Evolutionary conservation across 2,888 invertebrate species (phyloP).

Genomic region (Anarsia innoxiella): DNA sequence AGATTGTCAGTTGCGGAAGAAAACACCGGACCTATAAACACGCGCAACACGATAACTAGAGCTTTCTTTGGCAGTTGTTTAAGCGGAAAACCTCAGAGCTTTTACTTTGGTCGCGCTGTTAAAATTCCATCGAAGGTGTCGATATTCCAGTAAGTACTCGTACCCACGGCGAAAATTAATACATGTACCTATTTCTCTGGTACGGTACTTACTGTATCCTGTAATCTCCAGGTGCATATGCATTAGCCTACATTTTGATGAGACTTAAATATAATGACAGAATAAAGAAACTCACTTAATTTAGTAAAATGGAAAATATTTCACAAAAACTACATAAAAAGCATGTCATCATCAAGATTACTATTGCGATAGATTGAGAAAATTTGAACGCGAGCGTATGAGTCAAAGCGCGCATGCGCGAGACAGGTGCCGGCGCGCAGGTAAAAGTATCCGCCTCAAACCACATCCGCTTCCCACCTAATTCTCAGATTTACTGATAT

Average conservation of each 20-base stretch:
- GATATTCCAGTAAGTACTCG: neutral
- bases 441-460: constrained; percentile 52
- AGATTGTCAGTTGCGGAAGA: constrained; percentile 69
- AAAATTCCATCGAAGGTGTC: neutral
- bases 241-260: no score
- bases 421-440: constrained; percentile 34
- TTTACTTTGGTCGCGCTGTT: constrained; percentile 4
- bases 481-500: constrained; percentile 15
- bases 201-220: no score
- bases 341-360: no score
- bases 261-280: no score
- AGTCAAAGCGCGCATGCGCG: constrained; percentile 21
- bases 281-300: no score
- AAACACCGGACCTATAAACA: constrained; percentile 63
- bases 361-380: constrained; percentile 27
- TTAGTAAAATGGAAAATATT: no score
- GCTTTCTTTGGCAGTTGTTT: constrained; percentile 44
- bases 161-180: no score
- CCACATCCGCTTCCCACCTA: constrained; percentile 55
- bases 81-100: constrained; percentile 13
- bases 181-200: no score
- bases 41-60: constrained; percentile 40
- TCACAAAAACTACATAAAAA: no score
- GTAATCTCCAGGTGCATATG: no score
- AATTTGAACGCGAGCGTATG: constrained; percentile 18